These are phyloP conservation scores for Phaenicophaeus curvirostris DNA, from an alignment of 2,797 vertebrate genomes.

Conservation along the genomic window DNA sequence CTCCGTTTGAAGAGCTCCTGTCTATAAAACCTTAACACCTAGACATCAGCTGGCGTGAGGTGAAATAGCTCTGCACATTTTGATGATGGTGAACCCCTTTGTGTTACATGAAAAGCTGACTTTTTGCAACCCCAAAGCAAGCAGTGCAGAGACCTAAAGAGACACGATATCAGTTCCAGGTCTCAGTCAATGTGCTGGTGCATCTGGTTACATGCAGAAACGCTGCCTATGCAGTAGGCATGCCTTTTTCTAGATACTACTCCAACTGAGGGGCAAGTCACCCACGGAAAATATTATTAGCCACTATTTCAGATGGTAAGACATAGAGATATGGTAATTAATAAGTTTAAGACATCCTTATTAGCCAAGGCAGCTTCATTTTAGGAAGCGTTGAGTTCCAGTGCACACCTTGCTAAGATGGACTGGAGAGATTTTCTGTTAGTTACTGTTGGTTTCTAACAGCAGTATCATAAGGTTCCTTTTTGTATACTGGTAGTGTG, in stretches of 20 bases:
- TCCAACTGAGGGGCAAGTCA: background rate
- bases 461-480: background rate
- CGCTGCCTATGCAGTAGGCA: background rate
- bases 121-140: background rate
- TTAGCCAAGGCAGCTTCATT: background rate
- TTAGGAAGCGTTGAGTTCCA: background rate
- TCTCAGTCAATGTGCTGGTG: accelerated
- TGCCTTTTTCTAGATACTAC: background rate
- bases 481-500: background rate
- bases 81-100: background rate
- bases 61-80: background rate
- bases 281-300: background rate
- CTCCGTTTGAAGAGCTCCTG: background rate
- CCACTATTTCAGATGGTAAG: background rate
- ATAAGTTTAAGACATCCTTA: background rate
- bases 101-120: background rate
- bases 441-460: background rate
- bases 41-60: background rate
- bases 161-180: background rate
- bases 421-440: background rate
- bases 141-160: background rate
- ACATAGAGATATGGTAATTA: background rate
- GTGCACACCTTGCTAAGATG: background rate
- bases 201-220: background rate
- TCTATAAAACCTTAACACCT: background rate